Percentiles rank a stretch among this genome's conserved stretches.
Conservation (phyloP, 2,113 vertebrate species). For the Ancistrus triradiatus region DNA sequence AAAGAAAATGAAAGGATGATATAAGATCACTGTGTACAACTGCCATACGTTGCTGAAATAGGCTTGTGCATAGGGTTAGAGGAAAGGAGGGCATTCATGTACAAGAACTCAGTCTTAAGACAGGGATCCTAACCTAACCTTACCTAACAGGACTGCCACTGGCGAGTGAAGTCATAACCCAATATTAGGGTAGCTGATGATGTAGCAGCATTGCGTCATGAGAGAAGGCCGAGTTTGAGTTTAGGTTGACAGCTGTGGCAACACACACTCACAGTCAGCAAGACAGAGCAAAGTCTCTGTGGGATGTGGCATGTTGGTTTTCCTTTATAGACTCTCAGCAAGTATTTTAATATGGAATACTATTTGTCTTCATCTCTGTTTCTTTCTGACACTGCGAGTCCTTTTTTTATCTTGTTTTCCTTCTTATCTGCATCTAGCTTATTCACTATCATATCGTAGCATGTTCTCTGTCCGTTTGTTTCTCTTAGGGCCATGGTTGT, state of each 20-base stretch:
- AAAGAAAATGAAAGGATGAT: too few species aligned
- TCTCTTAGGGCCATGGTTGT: conserved; percentile 71
- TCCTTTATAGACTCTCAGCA: conserved; percentile 28
- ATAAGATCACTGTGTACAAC: too few species aligned
- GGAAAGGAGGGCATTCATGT: too few species aligned
- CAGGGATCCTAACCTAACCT: too few species aligned
- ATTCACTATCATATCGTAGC: neutral
- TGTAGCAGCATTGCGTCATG: conserved; percentile 23
- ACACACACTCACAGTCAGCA: conserved; percentile 37
- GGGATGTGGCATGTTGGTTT: conserved; percentile 39
- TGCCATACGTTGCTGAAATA: too few species aligned
- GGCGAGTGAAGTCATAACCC: too few species aligned
- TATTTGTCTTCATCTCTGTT: conserved; percentile 1
- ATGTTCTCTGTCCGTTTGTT: conserved; percentile 13
- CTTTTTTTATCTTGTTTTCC: too few species aligned
- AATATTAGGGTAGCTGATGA: conserved; percentile 20
- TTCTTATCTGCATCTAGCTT: neutral
- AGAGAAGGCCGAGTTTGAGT: conserved; percentile 31
- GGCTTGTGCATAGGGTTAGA: too few species aligned
- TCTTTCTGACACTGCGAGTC: neutral
- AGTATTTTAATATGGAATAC: conserved; percentile 32
- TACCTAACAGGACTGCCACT: too few species aligned
- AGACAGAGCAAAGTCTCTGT: conserved; percentile 31
- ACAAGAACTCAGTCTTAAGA: too few species aligned
- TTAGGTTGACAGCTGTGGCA: conserved; percentile 43